These are phyloP conservation scores for Hyla sarda DNA, from an alignment of 2,113 vertebrate species.

Conservation along the genomic window DNA sequence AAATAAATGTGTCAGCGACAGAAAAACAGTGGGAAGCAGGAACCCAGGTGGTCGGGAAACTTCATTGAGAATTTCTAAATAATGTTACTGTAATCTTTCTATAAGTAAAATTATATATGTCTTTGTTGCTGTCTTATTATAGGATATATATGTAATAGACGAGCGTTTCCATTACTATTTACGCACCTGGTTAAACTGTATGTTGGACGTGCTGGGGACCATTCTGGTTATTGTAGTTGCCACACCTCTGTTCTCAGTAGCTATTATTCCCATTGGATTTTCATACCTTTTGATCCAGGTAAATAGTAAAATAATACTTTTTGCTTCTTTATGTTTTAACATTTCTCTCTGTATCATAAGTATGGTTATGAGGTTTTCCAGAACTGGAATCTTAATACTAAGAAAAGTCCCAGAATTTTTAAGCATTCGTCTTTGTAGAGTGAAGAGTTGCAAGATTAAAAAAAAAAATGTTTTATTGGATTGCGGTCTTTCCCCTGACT, in stretches of 20 bases:
- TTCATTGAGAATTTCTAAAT: no score
- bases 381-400: no score
- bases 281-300: slow-evolving; percentile 71
- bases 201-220: slow-evolving; percentile 69
- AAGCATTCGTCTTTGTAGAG: neutral
- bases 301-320: slow-evolving; percentile 51
- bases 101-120: neutral
- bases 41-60: no score
- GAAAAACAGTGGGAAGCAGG: no score
- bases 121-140: slow-evolving; percentile 21
- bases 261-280: slow-evolving; percentile 67
- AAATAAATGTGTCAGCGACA: no score
- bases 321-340: no score
- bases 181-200: slow-evolving; percentile 69
- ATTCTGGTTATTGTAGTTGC: slow-evolving; percentile 68
- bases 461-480: no score
- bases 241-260: slow-evolving; percentile 68
- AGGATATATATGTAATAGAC: slow-evolving; percentile 72
- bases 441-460: no score
- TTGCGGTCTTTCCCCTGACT: no score
- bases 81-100: no score
- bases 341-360: neutral
- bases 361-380: neutral
- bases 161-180: slow-evolving; percentile 70
- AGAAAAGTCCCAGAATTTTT: neutral